Percentiles rank a stretch among this genome's conserved stretches.
These are phyloP conservation scores for Helostoma temminkii DNA, from an alignment of 2,797 vertebrate species.

Conservation along the genomic window DNA sequence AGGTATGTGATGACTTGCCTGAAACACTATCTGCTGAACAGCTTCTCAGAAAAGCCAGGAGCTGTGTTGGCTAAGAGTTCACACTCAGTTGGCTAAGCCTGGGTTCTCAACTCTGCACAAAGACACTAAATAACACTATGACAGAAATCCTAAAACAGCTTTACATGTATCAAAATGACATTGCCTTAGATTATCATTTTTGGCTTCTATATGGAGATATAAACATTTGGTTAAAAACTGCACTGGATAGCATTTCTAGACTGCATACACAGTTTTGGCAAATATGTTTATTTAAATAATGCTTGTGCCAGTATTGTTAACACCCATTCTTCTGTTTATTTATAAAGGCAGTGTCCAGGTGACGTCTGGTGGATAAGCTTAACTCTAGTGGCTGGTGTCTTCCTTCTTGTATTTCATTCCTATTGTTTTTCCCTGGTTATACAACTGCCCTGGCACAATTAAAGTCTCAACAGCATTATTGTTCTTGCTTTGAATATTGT, in stretches of 20 bases:
- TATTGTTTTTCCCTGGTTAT: background rate
- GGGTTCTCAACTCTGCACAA: background rate
- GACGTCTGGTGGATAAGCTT: constrained; percentile 20
- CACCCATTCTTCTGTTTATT: constrained; percentile 37
- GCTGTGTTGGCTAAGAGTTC: background rate
- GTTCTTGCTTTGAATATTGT: constrained; percentile 7
- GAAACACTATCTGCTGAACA: constrained; percentile 26
- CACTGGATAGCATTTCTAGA: background rate
- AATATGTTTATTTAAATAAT: constrained; percentile 16
- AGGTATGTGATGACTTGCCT: constrained; percentile 32
- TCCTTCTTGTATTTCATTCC: constrained; percentile 6
- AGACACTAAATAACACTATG: background rate
- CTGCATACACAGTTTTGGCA: constrained; percentile 26
- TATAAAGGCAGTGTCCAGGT: constrained; percentile 28
- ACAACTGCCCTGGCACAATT: constrained; percentile 14
- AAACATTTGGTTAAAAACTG: constrained; percentile 21
- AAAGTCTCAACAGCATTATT: constrained; percentile 3
- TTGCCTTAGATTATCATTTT: constrained; percentile 2
- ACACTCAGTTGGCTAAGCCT: background rate
- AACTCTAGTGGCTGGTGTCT: constrained; percentile 12
- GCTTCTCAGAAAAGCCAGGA: constrained; percentile 12
- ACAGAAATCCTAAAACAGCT: constrained; percentile 24
- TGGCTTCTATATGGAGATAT: constrained; percentile 21
- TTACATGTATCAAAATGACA: constrained; percentile 5
- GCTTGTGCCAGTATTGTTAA: background rate